Base-by-base conservation (phyloP, 2,888 invertebrate genomes). In the Deilephila elpenor region DNA sequence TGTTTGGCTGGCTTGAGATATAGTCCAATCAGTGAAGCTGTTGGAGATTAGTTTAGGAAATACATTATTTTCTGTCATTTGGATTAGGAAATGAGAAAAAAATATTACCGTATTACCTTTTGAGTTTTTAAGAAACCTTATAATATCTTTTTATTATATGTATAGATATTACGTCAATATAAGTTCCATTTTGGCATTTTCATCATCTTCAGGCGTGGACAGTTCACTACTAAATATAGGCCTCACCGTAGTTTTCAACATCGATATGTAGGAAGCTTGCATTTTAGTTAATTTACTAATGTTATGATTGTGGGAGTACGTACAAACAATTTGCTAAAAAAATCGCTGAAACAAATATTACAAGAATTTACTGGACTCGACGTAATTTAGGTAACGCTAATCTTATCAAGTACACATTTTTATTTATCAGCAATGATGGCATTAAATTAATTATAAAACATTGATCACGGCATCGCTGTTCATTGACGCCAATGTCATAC, bases 401-500 rank as follows among this genome's bases (percentile, higher is more conserved):
- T 67, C 51, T 67, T 67, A 67, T 67, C 67, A 25, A 11, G 11
- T 25, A 29, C 29, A 29, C 14, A 60, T 64, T 67, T 25, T 25
- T 20, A 67, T 20, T 25, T 67, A 67, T 67, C 67, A 67, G 25
- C 11, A 51, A 25, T 67, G 44, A 25, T 51, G 67, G 44, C 44
- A 51, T 51, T 64, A n/a, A 64, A 37, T 44, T 64, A 14, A 67
- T 67, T 44, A 67, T 44, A 51, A 67, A 67, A 25, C 11, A 6
- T 3, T 29, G 29, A 60, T 60, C 37, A 67, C 25, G 20, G 44
- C 1, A 67, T 67, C 44, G 51, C 20, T 25, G 44, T 51, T 25
- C 44, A 51, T 67, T 67, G 67, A 51, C 5, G 25, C 67, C 25
- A 67, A 25, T 51, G 67, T 67, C 67, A 67, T 51, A 25, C 44